Percentiles rank a stretch among this genome's conserved stretches.
Conservation (phyloP, 2,888 invertebrate species). For the Chelonus formosanus region DNA sequence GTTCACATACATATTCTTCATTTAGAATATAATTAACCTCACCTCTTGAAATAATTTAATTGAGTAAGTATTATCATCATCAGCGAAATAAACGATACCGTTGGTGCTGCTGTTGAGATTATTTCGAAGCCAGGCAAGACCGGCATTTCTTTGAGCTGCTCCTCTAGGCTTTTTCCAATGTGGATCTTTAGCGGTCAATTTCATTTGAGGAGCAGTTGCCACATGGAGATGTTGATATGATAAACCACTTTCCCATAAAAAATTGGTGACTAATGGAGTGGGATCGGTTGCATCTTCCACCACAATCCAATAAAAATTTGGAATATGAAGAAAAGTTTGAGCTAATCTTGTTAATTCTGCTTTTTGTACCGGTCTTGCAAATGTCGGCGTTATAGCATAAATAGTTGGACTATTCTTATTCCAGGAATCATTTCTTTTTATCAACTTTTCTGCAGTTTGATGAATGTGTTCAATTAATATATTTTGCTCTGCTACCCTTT, state of each 20-base stretch:
- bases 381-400: slow-evolving; percentile 93
- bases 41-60: slow-evolving; percentile 91
- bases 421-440: slow-evolving; percentile 49
- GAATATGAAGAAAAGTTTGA: slow-evolving; percentile 85
- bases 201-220: slow-evolving; percentile 76
- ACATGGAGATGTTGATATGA: slow-evolving; percentile 76
- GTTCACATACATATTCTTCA: no score
- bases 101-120: slow-evolving; percentile 71
- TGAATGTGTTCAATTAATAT: slow-evolving; percentile 37
- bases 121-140: slow-evolving; percentile 80
- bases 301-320: slow-evolving; percentile 92
- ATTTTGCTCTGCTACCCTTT: slow-evolving; percentile 37
- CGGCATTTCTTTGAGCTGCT: slow-evolving; percentile 89
- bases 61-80: slow-evolving; percentile 95
- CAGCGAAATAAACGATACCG: slow-evolving; percentile 93
- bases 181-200: slow-evolving; percentile 74
- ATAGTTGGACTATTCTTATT: slow-evolving; percentile 73
- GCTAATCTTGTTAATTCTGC: slow-evolving; percentile 92
- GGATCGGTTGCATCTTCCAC: slow-evolving; percentile 84
- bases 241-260: slow-evolving; percentile 75
- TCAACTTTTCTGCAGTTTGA: slow-evolving; percentile 25
- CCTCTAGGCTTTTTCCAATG: slow-evolving; percentile 86
- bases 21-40: slow-evolving; percentile 33
- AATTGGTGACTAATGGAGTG: slow-evolving; percentile 76
- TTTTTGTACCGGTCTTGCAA: slow-evolving; percentile 86